A percentile compares a stretch with the other conserved stretches of the same genome.
Conservation (phyloP, 1,140 invertebrate species). For the Orussus abietinus region DNA sequence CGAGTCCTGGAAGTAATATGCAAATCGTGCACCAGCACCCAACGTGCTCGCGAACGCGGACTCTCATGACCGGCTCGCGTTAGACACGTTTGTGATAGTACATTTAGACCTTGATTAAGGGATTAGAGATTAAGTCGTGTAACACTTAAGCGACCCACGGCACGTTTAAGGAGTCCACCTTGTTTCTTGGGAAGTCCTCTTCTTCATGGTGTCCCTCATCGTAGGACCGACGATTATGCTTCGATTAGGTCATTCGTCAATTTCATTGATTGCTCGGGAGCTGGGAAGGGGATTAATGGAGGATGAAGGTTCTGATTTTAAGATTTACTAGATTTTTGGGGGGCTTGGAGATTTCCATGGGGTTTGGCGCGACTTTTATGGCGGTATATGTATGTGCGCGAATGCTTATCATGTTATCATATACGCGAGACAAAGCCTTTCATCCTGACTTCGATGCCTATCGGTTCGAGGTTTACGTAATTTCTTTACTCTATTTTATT, state of each 20-base stretch:
- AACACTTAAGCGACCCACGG: constrained; percentile 11
- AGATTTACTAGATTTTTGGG: too few relatives aligned
- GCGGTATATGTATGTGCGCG: constrained; percentile 9
- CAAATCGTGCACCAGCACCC: neutral
- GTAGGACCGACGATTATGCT: neutral
- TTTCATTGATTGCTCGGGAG: neutral
- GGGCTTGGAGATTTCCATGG: too few relatives aligned
- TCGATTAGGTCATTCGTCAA: neutral
- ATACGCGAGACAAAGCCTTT: constrained; percentile 6
- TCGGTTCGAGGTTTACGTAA: constrained; percentile 11
- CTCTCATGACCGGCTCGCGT: constrained; percentile 6
- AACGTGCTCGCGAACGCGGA: constrained; percentile 1
- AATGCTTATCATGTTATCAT: too few relatives aligned
- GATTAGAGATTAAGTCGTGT: constrained; percentile 10
- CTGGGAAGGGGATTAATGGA: neutral
- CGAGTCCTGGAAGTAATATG: neutral
- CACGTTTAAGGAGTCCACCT: constrained; percentile 6
- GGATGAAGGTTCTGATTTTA: too few relatives aligned
- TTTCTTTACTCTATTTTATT: too few relatives aligned
- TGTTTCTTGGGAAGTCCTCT: neutral
- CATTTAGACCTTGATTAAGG: constrained; percentile 14
- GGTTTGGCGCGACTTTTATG: too few relatives aligned
- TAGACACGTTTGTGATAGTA: constrained; percentile 23
- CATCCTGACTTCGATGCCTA: constrained; percentile 6
- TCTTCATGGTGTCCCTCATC: neutral